A percentile compares a stretch with the other conserved stretches of the same genome.
These are phyloP conservation scores for Coleophora deauratella DNA, from an alignment of 2,888 invertebrate species.

Conservation along the genomic window DNA sequence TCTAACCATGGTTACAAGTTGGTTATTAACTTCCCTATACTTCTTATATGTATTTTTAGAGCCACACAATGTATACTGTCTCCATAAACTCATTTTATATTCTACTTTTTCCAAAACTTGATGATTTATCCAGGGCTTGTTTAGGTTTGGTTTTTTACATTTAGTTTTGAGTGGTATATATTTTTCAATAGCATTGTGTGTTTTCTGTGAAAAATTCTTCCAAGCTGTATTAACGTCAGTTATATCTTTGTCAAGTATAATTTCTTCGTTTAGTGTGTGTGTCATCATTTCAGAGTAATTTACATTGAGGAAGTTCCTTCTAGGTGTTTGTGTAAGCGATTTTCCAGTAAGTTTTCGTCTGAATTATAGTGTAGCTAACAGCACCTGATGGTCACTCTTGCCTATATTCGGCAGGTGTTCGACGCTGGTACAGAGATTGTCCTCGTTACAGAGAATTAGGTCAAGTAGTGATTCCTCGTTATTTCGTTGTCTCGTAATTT, in stretches of 20 bases:
- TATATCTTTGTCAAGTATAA: not conserved
- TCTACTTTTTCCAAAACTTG: not conserved
- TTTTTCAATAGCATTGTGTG: not conserved
- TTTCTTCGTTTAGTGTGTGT: not conserved
- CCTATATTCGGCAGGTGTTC: not conserved
- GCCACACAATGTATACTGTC: not conserved
- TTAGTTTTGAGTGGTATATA: not conserved
- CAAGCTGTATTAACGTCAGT: no score
- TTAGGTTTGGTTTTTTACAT: not conserved
- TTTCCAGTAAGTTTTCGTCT: no score
- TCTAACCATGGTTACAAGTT: not conserved
- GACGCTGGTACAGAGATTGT: not conserved
- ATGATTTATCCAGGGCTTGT: no score
- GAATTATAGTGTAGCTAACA: no score
- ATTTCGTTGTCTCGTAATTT: not conserved
- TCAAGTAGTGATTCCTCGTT: not conserved
- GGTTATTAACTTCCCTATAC: not conserved
- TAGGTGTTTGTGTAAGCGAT: not conserved
- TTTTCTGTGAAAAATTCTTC: not conserved
- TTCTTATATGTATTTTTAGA: not conserved
- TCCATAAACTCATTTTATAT: not conserved
- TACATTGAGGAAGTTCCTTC: not conserved
- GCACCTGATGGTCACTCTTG: no score
- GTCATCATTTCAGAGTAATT: not conserved
- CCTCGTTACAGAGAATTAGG: not conserved